These are phyloP conservation scores for Orientallactaga sibirica DNA, from an alignment of 2,797 vertebrate species.

Conservation along the genomic window DNA sequence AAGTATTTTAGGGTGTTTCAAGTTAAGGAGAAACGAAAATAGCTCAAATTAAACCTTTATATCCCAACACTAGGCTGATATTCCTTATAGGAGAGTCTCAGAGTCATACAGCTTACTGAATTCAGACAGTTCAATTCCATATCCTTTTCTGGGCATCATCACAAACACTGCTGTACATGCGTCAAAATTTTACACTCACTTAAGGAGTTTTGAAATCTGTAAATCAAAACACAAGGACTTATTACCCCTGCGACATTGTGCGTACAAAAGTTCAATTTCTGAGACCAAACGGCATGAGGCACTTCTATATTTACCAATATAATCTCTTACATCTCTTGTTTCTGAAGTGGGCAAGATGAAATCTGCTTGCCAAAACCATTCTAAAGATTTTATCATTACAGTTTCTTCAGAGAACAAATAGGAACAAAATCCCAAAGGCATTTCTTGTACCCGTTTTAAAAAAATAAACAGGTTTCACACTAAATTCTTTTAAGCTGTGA, in stretches of 20 bases:
- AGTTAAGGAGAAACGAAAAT: background rate
- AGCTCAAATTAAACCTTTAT: background rate
- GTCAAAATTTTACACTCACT: background rate
- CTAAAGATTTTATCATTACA: background rate
- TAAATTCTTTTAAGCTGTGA: slow-evolving; percentile 6
- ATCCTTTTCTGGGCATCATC: background rate
- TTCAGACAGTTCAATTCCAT: slow-evolving; percentile 11
- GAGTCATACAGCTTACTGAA: background rate
- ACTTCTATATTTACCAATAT: background rate
- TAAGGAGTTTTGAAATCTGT: background rate
- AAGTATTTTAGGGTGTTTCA: slow-evolving; percentile 2
- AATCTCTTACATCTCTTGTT: background rate
- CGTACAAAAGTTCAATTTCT: background rate
- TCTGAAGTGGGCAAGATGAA: background rate
- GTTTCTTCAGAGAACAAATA: background rate
- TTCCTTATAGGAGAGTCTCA: background rate
- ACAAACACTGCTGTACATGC: background rate
- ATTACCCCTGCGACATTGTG: background rate
- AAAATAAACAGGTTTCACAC: background rate
- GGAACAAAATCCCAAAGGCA: background rate
- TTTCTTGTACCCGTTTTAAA: background rate
- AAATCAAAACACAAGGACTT: slow-evolving; percentile 44
- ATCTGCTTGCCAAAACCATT: background rate
- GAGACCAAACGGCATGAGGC: background rate
- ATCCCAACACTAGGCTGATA: background rate